Percentiles rank a stretch among this genome's conserved stretches.
These are phyloP conservation scores for Vulpes ferrilata DNA, from an alignment of 2,113 vertebrate genomes.

Conservation along the genomic window DNA sequence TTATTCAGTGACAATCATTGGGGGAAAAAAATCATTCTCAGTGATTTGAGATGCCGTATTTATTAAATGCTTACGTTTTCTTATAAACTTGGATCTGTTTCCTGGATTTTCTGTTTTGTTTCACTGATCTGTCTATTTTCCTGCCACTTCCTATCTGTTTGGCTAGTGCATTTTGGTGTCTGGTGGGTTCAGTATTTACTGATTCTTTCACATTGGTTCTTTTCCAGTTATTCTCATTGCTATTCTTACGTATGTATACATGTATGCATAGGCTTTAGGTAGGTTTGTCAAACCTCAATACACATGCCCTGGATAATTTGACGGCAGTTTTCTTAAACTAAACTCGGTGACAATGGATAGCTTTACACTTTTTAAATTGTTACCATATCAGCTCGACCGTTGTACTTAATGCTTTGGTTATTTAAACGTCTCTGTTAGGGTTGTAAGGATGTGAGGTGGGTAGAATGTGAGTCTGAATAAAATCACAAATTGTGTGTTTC, in stretches of 20 bases:
- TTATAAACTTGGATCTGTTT: slow-evolving; percentile 23
- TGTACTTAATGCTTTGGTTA: not conserved
- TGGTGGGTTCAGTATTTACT: not conserved
- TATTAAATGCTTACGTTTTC: slow-evolving; percentile 38
- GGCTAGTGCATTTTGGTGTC: not conserved
- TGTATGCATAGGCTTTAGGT: not conserved
- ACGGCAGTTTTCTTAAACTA: not conserved
- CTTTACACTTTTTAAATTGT: not conserved
- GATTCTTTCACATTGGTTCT: not conserved
- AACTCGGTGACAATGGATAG: not conserved
- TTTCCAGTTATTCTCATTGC: not conserved
- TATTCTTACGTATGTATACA: not conserved
- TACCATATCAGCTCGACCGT: not conserved
- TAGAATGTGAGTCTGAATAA: not conserved
- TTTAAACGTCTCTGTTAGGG: not conserved
- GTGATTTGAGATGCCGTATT: slow-evolving; percentile 38
- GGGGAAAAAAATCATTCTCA: slow-evolving; percentile 33
- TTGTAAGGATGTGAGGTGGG: not conserved
- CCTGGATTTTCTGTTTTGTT: slow-evolving; percentile 48
- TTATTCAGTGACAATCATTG: slow-evolving; percentile 40
- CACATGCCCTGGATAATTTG: not conserved
- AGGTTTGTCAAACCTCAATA: not conserved
- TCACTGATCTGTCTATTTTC: slow-evolving; percentile 55
- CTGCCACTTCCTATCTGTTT: slow-evolving; percentile 14
- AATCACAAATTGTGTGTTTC: not conserved